Percentiles rank a stretch among this genome's conserved stretches.
These are phyloP conservation scores for Budorcas taxicolor DNA, from an alignment of 2,113 vertebrate species.

Conservation along the genomic window DNA sequence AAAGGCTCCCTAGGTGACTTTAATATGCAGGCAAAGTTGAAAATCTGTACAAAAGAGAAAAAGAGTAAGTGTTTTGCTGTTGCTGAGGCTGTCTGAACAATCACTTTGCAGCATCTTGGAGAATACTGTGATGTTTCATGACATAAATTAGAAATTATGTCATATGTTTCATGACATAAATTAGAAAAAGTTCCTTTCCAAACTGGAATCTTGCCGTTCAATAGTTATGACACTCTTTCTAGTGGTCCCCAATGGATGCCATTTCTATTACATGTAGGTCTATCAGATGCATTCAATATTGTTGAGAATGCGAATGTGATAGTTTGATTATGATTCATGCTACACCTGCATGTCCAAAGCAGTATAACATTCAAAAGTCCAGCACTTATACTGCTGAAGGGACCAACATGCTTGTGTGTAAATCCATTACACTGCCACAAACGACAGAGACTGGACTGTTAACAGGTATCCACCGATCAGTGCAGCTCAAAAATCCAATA, in stretches of 20 bases:
- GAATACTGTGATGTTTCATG: neutral
- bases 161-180: neutral
- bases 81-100: neutral
- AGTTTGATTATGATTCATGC: neutral
- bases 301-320: neutral
- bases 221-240: neutral
- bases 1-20: neutral
- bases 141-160: neutral
- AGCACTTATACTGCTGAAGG: neutral
- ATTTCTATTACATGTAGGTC: neutral
- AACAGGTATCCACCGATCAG: neutral
- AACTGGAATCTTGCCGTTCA: neutral
- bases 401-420: neutral
- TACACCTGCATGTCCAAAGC: neutral
- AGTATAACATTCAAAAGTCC: neutral
- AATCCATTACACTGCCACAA: neutral
- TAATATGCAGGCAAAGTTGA: neutral
- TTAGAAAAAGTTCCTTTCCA: neutral
- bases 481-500: neutral
- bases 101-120: neutral
- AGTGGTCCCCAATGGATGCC: neutral
- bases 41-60: neutral
- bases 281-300: neutral
- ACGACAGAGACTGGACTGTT: neutral
- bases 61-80: neutral